These are phyloP conservation scores for Morus bassanus DNA, from an alignment of 2,797 vertebrate species.

Conservation along the genomic window DNA sequence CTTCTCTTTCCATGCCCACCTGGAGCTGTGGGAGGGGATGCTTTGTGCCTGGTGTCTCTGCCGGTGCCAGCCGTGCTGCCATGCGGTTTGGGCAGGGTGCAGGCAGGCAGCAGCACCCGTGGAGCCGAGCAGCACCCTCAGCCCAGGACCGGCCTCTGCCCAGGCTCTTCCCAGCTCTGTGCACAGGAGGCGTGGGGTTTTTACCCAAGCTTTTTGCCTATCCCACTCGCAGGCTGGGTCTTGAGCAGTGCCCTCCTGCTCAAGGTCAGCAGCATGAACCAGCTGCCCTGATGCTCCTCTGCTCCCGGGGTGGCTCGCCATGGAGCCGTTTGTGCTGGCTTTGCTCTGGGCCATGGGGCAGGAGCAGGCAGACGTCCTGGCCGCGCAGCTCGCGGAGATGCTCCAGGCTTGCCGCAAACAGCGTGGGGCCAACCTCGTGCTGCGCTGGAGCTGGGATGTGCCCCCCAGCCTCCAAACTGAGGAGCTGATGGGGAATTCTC, in stretches of 20 bases:
- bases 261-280: rapidly evolving
- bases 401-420: neutral
- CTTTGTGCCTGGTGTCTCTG: neutral
- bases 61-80: neutral
- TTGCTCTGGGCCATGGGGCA: neutral
- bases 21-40: neutral
- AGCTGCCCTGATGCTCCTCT: neutral
- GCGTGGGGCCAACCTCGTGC: neutral
- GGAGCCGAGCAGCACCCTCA: neutral
- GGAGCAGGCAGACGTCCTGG: neutral
- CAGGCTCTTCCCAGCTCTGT: neutral
- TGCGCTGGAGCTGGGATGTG: neutral
- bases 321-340: neutral
- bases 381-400: rapidly evolving
- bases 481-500: neutral
- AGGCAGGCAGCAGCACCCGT: neutral
- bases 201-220: neutral
- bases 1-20: rapidly evolving
- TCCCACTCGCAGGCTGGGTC: neutral
- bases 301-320: rapidly evolving
- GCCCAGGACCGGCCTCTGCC: neutral
- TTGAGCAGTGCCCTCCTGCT: neutral
- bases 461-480: neutral
- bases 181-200: rapidly evolving
- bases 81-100: neutral